Conservation (phyloP, 2,113 vertebrate genomes). For the Sturnus vulgaris region DNA sequence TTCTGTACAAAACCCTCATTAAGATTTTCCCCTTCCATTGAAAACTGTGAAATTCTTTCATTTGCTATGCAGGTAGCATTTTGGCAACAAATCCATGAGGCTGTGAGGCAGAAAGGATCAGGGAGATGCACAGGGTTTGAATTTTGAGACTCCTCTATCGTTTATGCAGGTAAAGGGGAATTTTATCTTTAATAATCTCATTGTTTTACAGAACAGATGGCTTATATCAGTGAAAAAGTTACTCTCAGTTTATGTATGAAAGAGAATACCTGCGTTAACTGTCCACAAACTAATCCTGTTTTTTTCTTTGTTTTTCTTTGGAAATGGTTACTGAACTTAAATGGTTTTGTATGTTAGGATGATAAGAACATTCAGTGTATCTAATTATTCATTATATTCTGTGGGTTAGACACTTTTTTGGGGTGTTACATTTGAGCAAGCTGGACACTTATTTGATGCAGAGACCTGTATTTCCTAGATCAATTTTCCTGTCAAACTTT, state of each 20-base stretch:
- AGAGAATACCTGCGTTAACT: neutral
- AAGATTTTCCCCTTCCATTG: neutral
- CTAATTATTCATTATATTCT: neutral
- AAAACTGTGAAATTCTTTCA: neutral
- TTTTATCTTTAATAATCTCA: neutral
- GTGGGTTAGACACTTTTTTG: rapidly evolving
- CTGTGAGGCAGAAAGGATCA: neutral
- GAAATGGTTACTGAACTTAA: neutral
- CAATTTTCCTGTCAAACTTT: neutral
- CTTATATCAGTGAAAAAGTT: neutral
- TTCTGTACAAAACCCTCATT: neutral
- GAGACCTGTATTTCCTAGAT: neutral
- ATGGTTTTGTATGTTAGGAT: neutral
- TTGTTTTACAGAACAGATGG: neutral
- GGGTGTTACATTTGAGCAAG: neutral
- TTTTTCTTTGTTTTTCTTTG: neutral
- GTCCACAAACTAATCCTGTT: neutral
- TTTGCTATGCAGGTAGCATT: neutral
- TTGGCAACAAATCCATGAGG: neutral
- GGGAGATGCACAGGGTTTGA: neutral
- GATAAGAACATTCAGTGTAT: neutral
- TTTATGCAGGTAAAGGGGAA: neutral
- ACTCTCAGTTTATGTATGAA: neutral
- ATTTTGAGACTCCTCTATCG: neutral
- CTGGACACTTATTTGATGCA: neutral